Percentiles rank a stretch among this genome's conserved stretches.
Evolutionary conservation across 2,888 invertebrate genomes (phyloP).

Genomic region (Pammene aurita): DNA sequence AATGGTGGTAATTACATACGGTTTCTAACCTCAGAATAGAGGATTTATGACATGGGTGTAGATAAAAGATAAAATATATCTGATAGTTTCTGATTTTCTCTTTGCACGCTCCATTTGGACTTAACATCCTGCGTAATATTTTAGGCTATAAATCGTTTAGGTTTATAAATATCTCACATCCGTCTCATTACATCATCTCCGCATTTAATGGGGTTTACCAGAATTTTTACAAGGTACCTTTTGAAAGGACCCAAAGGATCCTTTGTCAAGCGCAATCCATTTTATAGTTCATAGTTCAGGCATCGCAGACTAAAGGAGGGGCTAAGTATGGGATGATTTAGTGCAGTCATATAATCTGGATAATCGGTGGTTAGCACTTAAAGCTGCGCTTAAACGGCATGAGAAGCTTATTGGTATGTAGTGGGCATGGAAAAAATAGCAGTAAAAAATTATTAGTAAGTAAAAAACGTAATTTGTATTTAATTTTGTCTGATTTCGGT

Average conservation of each 20-base stretch:
- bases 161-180: slow-evolving; percentile 42
- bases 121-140: not conserved
- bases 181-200: slow-evolving; percentile 72
- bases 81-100: too few species aligned
- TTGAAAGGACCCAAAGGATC: slow-evolving; percentile 58
- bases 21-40: too few species aligned
- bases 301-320: slow-evolving; percentile 59
- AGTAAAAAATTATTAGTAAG: not conserved
- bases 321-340: slow-evolving; percentile 78
- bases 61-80: too few species aligned
- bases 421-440: not conserved
- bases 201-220: slow-evolving; percentile 70
- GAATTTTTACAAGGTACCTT: slow-evolving; percentile 77
- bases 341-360: slow-evolving; percentile 73
- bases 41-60: too few species aligned
- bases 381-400: slow-evolving; percentile 55
- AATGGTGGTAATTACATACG: too few species aligned
- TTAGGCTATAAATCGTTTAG: not conserved
- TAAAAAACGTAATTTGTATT: too few species aligned
- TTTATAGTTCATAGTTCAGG: slow-evolving; percentile 81
- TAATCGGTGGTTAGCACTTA: slow-evolving; percentile 74
- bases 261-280: slow-evolving; percentile 74
- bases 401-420: slow-evolving; percentile 48
- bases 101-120: too few species aligned
- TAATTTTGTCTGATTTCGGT: too few species aligned